These are phyloP conservation scores for Sciurus niger DNA, from an alignment of 2,113 vertebrate species.

Conservation along the genomic window DNA sequence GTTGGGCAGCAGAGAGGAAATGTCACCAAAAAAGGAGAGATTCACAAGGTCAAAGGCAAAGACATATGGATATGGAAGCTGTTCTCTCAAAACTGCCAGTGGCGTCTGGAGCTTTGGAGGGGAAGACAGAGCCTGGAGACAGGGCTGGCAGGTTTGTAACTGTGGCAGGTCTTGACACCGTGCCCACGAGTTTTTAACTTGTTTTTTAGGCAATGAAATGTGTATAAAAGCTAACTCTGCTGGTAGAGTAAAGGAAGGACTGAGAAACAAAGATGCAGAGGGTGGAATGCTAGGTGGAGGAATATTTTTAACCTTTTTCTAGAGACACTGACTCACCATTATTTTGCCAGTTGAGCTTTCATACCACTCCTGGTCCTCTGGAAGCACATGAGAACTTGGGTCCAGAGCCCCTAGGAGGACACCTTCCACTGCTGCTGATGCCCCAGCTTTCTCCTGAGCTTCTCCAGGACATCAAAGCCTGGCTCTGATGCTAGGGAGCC, in stretches of 20 bases:
- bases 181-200: conserved; percentile 14
- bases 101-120: background rate
- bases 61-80: background rate
- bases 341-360: conserved; percentile 32
- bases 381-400: conserved; percentile 23
- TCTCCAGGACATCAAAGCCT: background rate
- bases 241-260: background rate
- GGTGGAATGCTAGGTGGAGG: background rate
- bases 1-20: background rate
- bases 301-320: conserved; percentile 42
- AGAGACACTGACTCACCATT: background rate
- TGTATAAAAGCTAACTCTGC: conserved; percentile 44
- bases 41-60: background rate
- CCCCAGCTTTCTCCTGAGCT: conserved; percentile 47
- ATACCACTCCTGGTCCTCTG: background rate
- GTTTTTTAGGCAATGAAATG: background rate
- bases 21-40: background rate
- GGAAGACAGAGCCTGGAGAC: background rate
- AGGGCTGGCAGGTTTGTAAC: background rate
- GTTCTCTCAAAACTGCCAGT: background rate
- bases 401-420: conserved; percentile 2
- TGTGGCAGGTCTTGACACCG: background rate
- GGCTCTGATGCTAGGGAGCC: background rate
- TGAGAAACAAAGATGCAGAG: background rate
- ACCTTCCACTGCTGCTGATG: background rate